Evolutionary conservation across 2,797 vertebrate genomes (phyloP).

Genomic region (Halcyon chelicuti): DNA sequence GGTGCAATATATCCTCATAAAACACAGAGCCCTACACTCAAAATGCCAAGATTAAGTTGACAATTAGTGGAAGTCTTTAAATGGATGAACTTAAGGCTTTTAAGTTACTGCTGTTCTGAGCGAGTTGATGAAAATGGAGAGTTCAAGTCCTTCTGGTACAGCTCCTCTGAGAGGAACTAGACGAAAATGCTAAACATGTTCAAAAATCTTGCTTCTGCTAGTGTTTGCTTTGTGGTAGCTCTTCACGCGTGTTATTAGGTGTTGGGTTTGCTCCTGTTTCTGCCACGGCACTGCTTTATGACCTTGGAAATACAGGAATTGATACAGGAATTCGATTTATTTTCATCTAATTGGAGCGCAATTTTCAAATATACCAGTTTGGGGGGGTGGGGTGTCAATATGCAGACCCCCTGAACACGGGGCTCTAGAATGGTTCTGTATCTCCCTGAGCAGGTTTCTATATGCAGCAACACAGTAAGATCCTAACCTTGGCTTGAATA

Average conservation of each 20-base stretch:
- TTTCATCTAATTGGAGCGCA: not conserved
- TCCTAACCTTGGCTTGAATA: not conserved
- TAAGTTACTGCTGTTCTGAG: not conserved
- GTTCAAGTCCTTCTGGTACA: not conserved
- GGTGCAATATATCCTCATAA: not conserved
- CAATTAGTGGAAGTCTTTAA: not conserved
- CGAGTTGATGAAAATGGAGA: not conserved
- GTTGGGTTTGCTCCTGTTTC: not conserved
- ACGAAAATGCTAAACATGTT: not conserved
- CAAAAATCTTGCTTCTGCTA: not conserved
- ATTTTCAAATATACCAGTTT: not conserved
- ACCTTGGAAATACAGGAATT: not conserved
- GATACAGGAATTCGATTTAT: not conserved
- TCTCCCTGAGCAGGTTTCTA: not conserved
- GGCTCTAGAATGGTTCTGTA: not conserved
- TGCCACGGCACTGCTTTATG: not conserved
- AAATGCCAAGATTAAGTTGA: not conserved
- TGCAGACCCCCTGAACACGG: not conserved
- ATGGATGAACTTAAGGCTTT: not conserved
- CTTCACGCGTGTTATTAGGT: rapidly evolving
- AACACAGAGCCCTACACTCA: not conserved
- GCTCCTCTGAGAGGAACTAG: not conserved
- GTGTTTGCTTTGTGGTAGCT: not conserved
- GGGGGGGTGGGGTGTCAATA: not conserved
- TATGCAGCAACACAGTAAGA: not conserved